phyloP scores from a whole-genome alignment of 2,113 vertebrate genomes.

The Butastur rufipennis region DNA sequence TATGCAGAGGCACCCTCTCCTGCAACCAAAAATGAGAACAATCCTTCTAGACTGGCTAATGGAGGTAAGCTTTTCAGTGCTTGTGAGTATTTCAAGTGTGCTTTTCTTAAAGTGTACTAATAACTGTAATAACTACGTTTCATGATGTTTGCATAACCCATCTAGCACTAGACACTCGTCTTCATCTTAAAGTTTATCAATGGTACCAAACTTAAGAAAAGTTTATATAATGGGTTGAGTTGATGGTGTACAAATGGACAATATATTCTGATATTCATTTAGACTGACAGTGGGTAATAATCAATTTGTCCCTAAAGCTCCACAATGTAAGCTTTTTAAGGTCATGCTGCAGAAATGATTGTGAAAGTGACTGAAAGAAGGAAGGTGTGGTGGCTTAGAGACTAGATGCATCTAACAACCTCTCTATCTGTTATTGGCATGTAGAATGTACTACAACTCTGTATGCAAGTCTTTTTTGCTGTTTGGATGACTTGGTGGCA shows the following conservation, averaged over 20 bases:
- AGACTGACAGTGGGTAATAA: neutral
- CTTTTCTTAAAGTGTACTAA: neutral
- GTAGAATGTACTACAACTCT: neutral
- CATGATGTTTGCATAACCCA: neutral
- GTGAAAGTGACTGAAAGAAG: neutral
- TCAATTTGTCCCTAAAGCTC: neutral
- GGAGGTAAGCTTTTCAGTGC: constrained; percentile 80
- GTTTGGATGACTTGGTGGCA: neutral
- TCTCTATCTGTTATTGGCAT: neutral
- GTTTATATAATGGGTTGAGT: neutral
- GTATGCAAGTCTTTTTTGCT: neutral
- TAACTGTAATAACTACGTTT: neutral
- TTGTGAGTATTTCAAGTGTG: neutral
- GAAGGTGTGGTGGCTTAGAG: neutral
- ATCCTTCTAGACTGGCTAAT: constrained; percentile 97
- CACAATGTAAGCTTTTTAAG: neutral
- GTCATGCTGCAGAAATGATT: neutral
- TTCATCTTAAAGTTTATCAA: neutral
- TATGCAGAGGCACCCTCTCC: constrained; percentile 88
- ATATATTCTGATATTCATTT: neutral
- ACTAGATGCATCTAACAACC: neutral
- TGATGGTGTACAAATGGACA: neutral
- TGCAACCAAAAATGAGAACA: constrained; percentile 93
- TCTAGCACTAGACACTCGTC: neutral
- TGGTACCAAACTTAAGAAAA: neutral